Conservation (phyloP, 2,888 invertebrate genomes). For the Cantharis flavilabris region DNA sequence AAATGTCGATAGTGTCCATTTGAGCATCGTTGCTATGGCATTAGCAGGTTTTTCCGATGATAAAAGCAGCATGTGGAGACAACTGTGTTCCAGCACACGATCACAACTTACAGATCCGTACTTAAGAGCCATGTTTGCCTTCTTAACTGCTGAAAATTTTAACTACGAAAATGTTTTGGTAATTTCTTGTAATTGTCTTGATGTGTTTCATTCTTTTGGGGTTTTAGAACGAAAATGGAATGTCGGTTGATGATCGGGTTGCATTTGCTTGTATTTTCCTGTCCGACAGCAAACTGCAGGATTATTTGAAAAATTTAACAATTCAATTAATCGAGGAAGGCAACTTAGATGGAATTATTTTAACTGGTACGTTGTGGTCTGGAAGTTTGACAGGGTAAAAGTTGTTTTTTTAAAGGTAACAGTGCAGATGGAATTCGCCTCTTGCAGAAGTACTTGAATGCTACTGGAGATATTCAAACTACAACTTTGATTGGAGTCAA, state of each 20-base stretch:
- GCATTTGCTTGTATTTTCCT: slow-evolving; percentile 90
- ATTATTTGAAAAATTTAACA: slow-evolving; percentile 75
- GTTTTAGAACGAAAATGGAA: slow-evolving; percentile 77
- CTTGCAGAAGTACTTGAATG: slow-evolving; percentile 85
- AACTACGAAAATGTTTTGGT: slow-evolving; percentile 79
- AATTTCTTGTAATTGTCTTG: slow-evolving; percentile 30
- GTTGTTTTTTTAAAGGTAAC: slow-evolving; percentile 60
- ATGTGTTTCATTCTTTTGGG: slow-evolving; percentile 20
- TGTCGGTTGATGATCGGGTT: slow-evolving; percentile 85
- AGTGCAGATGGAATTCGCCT: slow-evolving; percentile 76
- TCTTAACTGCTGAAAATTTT: slow-evolving; percentile 80
- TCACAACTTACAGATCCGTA: slow-evolving; percentile 86
- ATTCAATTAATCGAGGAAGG: slow-evolving; percentile 75
- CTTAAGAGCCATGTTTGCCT: slow-evolving; percentile 87
- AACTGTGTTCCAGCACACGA: slow-evolving; percentile 73
- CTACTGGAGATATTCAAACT: slow-evolving; percentile 89
- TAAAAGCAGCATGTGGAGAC: slow-evolving; percentile 77
- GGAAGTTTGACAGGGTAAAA: neutral
- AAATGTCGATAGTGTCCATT: slow-evolving; percentile 47
- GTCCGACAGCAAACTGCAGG: slow-evolving; percentile 76
- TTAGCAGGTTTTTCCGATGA: slow-evolving; percentile 87
- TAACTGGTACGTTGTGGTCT: slow-evolving; percentile 70
- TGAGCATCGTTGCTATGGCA: slow-evolving; percentile 77
- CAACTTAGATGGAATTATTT: slow-evolving; percentile 80
- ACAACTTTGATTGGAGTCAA: slow-evolving; percentile 80